A percentile compares a stretch with the other conserved stretches of the same genome.
Evolutionary conservation across 35 echinoderm and acorn worm species (phyloP).

Genomic region (Antedon bifida): DNA sequence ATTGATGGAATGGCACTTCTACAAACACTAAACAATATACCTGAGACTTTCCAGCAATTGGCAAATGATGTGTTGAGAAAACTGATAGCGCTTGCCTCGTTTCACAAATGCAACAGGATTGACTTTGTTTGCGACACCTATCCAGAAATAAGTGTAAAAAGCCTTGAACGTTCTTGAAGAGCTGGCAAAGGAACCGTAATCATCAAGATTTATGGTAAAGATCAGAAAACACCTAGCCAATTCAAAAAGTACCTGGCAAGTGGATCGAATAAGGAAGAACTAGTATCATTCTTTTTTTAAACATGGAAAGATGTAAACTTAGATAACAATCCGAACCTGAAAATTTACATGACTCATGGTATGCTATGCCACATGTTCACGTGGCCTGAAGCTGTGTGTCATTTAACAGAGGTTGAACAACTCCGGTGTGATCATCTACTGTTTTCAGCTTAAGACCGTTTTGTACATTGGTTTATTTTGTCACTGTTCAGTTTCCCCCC

Average conservation of each 20-base stretch:
- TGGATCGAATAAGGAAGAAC: too few species aligned
- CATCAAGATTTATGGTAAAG: constrained; percentile 15
- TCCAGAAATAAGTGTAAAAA: constrained; percentile 29
- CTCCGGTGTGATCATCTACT: too few species aligned
- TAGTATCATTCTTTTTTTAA: too few species aligned
- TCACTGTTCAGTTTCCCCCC: too few species aligned
- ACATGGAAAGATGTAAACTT: too few species aligned
- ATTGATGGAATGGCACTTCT: not conserved
- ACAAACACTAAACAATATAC: not conserved
- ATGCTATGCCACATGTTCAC: too few species aligned
- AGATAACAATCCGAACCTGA: too few species aligned
- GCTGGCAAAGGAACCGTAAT: constrained; percentile 26
- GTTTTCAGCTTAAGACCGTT: too few species aligned
- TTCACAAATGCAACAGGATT: not conserved
- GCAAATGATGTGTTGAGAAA: constrained; percentile 15
- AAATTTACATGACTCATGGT: too few species aligned
- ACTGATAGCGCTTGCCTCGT: constrained; percentile 6
- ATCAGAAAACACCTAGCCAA: constrained; percentile 28
- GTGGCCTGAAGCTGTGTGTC: too few species aligned
- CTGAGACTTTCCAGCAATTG: constrained; percentile 12
- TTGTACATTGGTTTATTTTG: too few species aligned
- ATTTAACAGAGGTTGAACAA: too few species aligned
- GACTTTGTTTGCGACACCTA: constrained; percentile 72
- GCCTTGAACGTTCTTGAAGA: constrained; percentile 23
- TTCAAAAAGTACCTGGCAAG: constrained; percentile 43